Evolutionary conservation across 2,113 vertebrate genomes (phyloP), one percentile per base, ranked within the genome.

Genomic region (Silurus meridionalis): DNA sequence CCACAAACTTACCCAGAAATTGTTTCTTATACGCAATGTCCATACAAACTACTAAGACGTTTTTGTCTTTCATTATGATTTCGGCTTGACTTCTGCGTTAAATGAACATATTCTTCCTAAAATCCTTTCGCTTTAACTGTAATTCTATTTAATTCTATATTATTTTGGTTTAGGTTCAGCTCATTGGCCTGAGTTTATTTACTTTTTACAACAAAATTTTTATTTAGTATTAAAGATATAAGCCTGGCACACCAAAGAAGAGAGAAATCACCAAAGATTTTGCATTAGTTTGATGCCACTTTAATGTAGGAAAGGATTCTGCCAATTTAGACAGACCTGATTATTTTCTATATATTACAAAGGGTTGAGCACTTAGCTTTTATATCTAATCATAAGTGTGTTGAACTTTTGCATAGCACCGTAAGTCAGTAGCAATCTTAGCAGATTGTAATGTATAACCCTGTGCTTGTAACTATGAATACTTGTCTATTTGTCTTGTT

Each of bases 1-100:
- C 69, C 11, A 80, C 25, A 71, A 82, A 81, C 25, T 67, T 28
- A 66, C 53, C 61, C 53, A 83, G 53, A 79, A 67, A 80, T 25
- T 71, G 64, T 53, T 72, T 25, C 58, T 48, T 61, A 81, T 46
- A 13, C 46, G 17, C 21, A 72, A 57, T 37, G 21, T 82, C 48
- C 72, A 78, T 13, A 64, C 14, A 17, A 53, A 37, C 28, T 37
- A 5, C 15, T 21, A 46, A 58, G 17, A 37, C 8, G 6, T 60
- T 80, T 60, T 9, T 4, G 6, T 21, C 25, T 80, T 37, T 13
- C 6, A 58, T 9, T 57, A 23, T 55, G 58, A 19, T 79, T 79
- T 28, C 46, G 13, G 8, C 53, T 78, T 78, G 13, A 19, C n/a
- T 79, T 6, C 15, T 19, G 53, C 37, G 25, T 79, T 79, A 17